A percentile compares a stretch with the other conserved stretches of the same genome.
These are phyloP conservation scores for Mustelus asterias DNA, from an alignment of 2,113 vertebrate genomes.

Conservation along the genomic window DNA sequence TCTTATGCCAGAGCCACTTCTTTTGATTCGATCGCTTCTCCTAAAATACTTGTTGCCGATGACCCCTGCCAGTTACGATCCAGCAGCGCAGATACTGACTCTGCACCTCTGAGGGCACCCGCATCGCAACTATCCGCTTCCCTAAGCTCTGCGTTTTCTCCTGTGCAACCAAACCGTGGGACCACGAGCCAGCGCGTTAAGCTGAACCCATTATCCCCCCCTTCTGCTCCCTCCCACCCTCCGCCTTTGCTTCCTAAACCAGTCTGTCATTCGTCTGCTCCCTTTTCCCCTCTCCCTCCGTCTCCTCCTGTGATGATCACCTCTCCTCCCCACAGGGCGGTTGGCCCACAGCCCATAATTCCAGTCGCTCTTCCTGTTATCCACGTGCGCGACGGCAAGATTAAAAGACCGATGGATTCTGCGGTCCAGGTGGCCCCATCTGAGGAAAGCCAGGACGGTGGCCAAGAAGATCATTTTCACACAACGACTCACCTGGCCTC, in stretches of 20 bases:
- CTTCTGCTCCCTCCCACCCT: slow-evolving; percentile 44
- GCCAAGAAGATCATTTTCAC: slow-evolving; percentile 54
- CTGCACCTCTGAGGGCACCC: slow-evolving; percentile 58
- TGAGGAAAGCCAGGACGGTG: slow-evolving; percentile 52
- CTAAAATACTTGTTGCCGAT: slow-evolving; percentile 53
- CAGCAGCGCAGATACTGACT: slow-evolving; percentile 41
- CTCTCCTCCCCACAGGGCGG: slow-evolving; percentile 56
- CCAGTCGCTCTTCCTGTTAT: slow-evolving; percentile 63
- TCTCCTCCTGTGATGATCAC: slow-evolving; percentile 53
- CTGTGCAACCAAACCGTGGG: slow-evolving; percentile 59
- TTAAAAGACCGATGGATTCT: slow-evolving; percentile 56
- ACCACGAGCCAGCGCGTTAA: slow-evolving; percentile 58
- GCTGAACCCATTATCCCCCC: slow-evolving; percentile 67
- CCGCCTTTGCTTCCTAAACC: slow-evolving; percentile 60
- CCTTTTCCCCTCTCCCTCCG: slow-evolving; percentile 56
- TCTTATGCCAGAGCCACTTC: slow-evolving; percentile 62
- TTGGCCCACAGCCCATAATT: slow-evolving; percentile 53
- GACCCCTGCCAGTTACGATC: slow-evolving; percentile 40
- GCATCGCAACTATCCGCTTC: slow-evolving; percentile 67
- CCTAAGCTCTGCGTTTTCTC: slow-evolving; percentile 65
- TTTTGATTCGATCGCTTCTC: slow-evolving; percentile 51
- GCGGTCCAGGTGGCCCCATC: slow-evolving; percentile 46
- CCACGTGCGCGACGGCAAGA: slow-evolving; percentile 51
- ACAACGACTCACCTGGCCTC: slow-evolving; percentile 49
- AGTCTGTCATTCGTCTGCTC: slow-evolving; percentile 62